Evolutionary conservation across 2,888 invertebrate species (phyloP), one percentile per base, ranked within the genome.

Genomic region (Lymantria dispar): DNA sequence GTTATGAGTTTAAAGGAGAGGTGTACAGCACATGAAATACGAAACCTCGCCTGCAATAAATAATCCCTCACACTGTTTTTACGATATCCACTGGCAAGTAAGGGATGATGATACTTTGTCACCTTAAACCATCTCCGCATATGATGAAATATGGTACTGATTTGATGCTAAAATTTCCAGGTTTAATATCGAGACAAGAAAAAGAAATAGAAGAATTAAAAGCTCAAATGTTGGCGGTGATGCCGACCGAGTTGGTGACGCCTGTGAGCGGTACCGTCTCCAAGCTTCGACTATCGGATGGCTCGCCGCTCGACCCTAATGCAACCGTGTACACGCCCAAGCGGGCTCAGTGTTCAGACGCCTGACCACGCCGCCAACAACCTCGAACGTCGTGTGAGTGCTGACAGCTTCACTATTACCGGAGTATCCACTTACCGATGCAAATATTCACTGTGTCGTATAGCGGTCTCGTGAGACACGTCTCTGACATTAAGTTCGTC

Each of bases 261-360:
- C 71, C 78, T 0, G 62, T 60, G 9, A 58, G 70, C 37, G 62
- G 61, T 12, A 50, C 64, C 5, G 74, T 79, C 48, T 83, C 85
- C 47, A 82, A 81, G 60, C 71, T 86, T 47, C 80, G 85, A 0
- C 74, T 81, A 9, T 66, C 80, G 1, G 85, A 81, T 54, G 78
- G 74, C 1, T 81, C 85, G 1, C 83, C 83, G 42, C 93, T 98
- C 56, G 98, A 98, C 91, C 98, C 98, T 51, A 97, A 98, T 90
- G 98, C 98, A 61, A 95, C 95, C 60, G 96, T 96, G 66, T 98
- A 98, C 91, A 98, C 97, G 63, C 98, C 98, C 59, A 97, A 97
- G 78, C 87, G 86, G 30, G 67, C 65, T 31, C 65, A 58, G 43
- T 84, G 85, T 75, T 84, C 80, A 8, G 90, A 89, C 64, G 88